A percentile compares a stretch with the other conserved stretches of the same genome.
Evolutionary conservation across 1,140 invertebrate species (phyloP).

Genomic region (Helicoverpa armigera): DNA sequence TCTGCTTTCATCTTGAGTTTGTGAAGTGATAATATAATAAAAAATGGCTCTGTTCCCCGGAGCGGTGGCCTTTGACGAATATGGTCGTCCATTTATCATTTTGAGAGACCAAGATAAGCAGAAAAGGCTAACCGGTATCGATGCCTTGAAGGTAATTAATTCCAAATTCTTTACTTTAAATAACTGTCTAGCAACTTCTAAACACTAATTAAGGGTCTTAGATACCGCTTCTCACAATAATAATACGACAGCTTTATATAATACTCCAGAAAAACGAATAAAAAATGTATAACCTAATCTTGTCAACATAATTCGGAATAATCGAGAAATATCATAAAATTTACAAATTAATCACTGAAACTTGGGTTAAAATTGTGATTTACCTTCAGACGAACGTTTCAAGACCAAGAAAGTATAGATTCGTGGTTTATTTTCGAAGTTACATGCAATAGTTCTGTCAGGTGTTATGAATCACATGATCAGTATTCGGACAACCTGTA

Average conservation of each 20-base stretch:
- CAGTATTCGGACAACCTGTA: background rate
- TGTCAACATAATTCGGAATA: slow-evolving; percentile 42
- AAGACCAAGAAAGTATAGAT: background rate
- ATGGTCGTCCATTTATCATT: slow-evolving; percentile 99
- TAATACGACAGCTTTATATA: background rate
- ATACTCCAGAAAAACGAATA: background rate
- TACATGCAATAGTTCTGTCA: slow-evolving; percentile 47
- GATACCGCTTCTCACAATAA: background rate
- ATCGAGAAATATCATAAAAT: slow-evolving; percentile 23
- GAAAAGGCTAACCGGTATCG: slow-evolving; percentile 96
- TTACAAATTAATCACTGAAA: slow-evolving; percentile 15
- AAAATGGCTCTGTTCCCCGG: slow-evolving; percentile 92
- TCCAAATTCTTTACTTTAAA: slow-evolving; percentile 3
- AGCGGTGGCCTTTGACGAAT: slow-evolving; percentile 99
- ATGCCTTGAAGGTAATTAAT: slow-evolving; percentile 96
- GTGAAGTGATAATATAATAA: slow-evolving; percentile 66
- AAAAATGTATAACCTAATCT: slow-evolving; percentile 46
- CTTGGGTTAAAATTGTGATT: slow-evolving; percentile 1
- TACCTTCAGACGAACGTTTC: background rate
- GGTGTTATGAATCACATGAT: slow-evolving; percentile 75
- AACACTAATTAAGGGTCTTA: too few species aligned
- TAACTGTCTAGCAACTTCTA: background rate
- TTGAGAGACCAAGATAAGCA: slow-evolving; percentile 98
- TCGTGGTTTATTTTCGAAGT: background rate
- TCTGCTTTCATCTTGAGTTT: slow-evolving; percentile 76